Conservation (phyloP, 2,797 vertebrate species). For the Gobio occitaniae region DNA sequence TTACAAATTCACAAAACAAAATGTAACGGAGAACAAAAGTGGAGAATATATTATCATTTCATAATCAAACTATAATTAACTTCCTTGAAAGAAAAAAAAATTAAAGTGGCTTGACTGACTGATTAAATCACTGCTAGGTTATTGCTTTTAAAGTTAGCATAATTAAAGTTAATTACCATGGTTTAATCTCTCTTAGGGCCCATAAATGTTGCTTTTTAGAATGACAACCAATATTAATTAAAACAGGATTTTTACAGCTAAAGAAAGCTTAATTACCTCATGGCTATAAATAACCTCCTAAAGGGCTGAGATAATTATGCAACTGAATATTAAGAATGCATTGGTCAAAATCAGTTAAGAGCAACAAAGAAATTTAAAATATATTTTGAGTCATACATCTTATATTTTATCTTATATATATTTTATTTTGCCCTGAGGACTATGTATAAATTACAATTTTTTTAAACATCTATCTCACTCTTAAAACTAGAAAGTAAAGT, state of each 20-base stretch:
- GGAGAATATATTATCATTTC: neutral
- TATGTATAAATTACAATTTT: neutral
- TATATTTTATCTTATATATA: neutral
- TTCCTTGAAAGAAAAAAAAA: neutral
- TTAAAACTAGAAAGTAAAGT: neutral
- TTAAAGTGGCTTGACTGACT: neutral
- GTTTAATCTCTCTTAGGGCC: constrained; percentile 34
- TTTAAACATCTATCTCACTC: neutral
- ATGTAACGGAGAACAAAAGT: neutral
- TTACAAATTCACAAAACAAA: neutral
- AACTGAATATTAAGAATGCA: neutral
- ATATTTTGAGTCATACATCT: neutral
- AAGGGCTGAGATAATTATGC: constrained; percentile 12
- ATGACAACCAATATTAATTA: constrained; percentile 48
- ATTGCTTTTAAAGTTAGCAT: constrained; percentile 18
- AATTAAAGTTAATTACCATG: constrained; percentile 42
- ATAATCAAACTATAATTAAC: constrained; percentile 35
- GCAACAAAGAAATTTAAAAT: neutral
- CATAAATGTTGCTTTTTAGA: constrained; percentile 25
- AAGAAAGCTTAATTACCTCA: constrained; percentile 44
- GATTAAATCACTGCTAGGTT: constrained; percentile 3
- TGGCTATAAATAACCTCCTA: constrained; percentile 40
- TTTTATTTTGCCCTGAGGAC: neutral
- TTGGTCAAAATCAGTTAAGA: neutral
- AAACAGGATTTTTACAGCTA: constrained; percentile 46